Base-by-base conservation (phyloP, 2,797 vertebrate species). In the Centroberyx gerrardi region DNA sequence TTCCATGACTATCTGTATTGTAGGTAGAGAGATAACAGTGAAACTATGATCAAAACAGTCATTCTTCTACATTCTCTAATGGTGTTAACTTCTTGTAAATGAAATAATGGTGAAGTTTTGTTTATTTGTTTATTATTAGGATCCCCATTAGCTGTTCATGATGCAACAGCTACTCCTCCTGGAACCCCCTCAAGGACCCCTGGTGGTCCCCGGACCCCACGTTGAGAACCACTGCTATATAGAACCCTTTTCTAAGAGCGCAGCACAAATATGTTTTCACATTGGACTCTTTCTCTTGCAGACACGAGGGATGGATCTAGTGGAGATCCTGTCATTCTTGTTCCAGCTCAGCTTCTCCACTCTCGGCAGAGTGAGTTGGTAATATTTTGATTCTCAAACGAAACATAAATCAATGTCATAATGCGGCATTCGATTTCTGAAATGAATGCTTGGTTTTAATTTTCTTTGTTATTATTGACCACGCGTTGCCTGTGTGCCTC, bases 301-400 rank as follows among this genome's bases (percentile, higher is more conserved):
- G 97, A 93, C 96, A 9, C 94, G 97, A 77, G 96, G 96, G 12
- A 98, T 99, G 97, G 97, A 97, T 71, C 95, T 99, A 36, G 97
- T 99, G 80, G 97, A 99, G 91, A 97, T 98, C 56, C 85, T 99
- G 42, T 97, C 97, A 10, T 98, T 99, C 90, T 90, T 98, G 59
- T 99, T 99, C 93, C 97, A 99, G 93, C 94, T 99, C 67, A 98
- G 97, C 80, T 98, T 99, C 87, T 98, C 97, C 18, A 97, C 97
- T 27, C 94, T 99, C 2, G 97, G 97, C 86, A 95, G 97, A 93
- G 97, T 99, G 75, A 94, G 95, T 93, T 18, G 15, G 36, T n/a
- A 17, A 31, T 75, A 60, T 51, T 46, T 1, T 56, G 7, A 18
- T 40, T 40, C 10, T 7, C 46, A 8, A 40, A 31, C 44, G 22